Evolutionary conservation across 2,797 vertebrate species (phyloP), one percentile per base, ranked within the genome.

Genomic region (Sebastolobus altivelis): DNA sequence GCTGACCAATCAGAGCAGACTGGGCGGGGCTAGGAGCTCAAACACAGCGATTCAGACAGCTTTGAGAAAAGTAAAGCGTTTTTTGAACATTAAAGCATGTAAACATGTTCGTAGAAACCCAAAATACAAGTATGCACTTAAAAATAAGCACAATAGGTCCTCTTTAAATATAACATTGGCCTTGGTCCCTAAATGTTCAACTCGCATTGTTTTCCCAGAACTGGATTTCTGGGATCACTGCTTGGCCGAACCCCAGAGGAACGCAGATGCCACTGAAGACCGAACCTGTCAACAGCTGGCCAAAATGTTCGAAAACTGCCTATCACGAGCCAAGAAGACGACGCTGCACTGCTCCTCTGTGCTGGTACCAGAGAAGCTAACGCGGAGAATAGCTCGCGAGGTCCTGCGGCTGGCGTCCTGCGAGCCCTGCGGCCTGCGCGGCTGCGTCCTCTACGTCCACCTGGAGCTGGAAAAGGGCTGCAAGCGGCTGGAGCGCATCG

Each of bases 351-450:
- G 97, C 87, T 96, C 96, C 20, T 94, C 95, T 75, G 95, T 98
- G 66, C 95, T 98, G 68, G 96, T 98, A 4, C 97, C 97, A 0
- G 96, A 97, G 94, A 95, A 93, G 71, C 94, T 98, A 56, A 97
- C 96, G 0, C 86, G 88, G 38, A 90, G 95, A 65, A 96, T 97
- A 60, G 97, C 97, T 0, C 92, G 92, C 0, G 96, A 97, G 13
- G 95, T 97, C 12, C 90, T 98, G 72, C 88, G 96, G 16, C 93
- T 97, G 74, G 94, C 97, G 0, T 94, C 96, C 1, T 92, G 95
- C 0, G 97, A 98, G 92, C 97, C 97, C 56, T 98, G 97, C 1
- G 97, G 97, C 62, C 95, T 98, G 27, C 94, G 97, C 0, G 97
- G 97, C 40, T 97, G 96, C 10, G 86, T 97, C 71, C 93, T 98